phyloP scores from a whole-genome alignment of 2,797 vertebrate genomes.

The Muscicapa striata region DNA sequence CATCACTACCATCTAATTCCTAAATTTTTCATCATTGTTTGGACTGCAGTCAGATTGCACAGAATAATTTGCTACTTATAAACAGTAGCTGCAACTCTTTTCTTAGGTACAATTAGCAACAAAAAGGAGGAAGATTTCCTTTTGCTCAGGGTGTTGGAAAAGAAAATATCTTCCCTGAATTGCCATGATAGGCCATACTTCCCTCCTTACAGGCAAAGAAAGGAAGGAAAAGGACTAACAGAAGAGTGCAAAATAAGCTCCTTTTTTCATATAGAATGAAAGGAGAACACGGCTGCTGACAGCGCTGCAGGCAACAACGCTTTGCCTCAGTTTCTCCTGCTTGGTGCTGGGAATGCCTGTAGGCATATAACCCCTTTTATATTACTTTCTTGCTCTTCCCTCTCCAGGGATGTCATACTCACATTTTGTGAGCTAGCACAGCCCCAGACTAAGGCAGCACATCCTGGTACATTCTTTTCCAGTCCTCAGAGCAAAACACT shows the following conservation, averaged over 20 bases:
- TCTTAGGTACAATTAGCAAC: neutral
- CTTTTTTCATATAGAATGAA: neutral
- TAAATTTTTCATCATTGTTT: conserved; percentile 13
- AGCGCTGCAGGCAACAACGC: rapidly evolving
- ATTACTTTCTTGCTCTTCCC: neutral
- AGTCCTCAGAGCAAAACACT: neutral
- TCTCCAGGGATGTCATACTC: neutral
- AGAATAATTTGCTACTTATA: neutral
- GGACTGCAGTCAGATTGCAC: neutral
- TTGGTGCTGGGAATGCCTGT: neutral
- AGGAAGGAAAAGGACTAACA: neutral
- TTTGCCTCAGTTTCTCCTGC: neutral
- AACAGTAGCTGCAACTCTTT: neutral
- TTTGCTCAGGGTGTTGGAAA: neutral
- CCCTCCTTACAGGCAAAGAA: neutral
- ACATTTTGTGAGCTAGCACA: neutral
- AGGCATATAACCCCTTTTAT: neutral
- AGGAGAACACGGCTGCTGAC: neutral
- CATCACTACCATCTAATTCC: neutral
- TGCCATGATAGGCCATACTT: neutral
- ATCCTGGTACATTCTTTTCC: neutral
- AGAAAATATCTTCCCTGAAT: neutral
- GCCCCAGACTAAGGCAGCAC: neutral
- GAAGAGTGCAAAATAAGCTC: neutral
- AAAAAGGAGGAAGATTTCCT: neutral